Conservation (phyloP, 1,140 invertebrate species). For the Cydia strobilella region DNA sequence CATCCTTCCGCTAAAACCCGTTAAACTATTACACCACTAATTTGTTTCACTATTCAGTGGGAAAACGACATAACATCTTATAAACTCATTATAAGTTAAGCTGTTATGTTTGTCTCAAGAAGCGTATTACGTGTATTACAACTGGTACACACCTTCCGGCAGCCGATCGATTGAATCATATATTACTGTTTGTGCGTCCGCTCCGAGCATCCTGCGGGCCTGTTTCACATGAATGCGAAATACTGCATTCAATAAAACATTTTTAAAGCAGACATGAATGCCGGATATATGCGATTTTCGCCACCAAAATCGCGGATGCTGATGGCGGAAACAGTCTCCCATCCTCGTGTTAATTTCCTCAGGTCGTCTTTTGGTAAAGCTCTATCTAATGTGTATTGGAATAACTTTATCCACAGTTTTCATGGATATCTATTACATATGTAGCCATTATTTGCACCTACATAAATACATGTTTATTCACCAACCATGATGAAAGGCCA, state of each 20-base stretch:
- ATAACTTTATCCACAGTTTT: no score
- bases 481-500: no score
- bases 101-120: not conserved
- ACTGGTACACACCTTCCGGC: constrained; percentile 17
- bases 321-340: no score
- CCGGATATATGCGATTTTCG: not conserved
- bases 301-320: no score
- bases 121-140: constrained; percentile 13
- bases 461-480: no score
- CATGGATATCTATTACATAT: no score
- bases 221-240: constrained; percentile 8
- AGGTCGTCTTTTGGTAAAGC: no score
- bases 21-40: constrained; percentile 27
- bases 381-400: no score
- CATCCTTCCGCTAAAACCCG: constrained; percentile 20
- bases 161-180: constrained; percentile 41
- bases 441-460: no score
- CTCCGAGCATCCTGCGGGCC: not conserved
- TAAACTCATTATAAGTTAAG: not conserved
- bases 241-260: constrained; percentile 12
- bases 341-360: no score
- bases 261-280: not conserved
- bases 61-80: not conserved
- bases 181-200: constrained; percentile 46
- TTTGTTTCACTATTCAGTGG: not conserved